A percentile compares a stretch with the other conserved stretches of the same genome.
phyloP scores from a whole-genome alignment of 2,113 vertebrate genomes.

The Leuciscus idus region DNA sequence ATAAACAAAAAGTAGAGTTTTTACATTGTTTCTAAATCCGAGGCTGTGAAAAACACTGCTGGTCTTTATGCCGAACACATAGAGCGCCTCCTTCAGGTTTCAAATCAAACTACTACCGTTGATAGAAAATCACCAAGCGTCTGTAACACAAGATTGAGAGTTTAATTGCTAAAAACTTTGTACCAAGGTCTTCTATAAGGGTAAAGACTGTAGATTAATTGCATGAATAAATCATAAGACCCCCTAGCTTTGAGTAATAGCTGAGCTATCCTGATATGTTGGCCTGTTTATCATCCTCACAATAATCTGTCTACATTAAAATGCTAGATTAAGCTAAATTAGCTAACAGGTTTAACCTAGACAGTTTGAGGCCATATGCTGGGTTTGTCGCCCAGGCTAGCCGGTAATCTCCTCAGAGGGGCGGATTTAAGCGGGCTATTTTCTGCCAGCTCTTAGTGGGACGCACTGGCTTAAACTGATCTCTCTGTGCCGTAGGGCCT shows the following conservation, averaged over 20 bases:
- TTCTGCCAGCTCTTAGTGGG: slow-evolving; percentile 70
- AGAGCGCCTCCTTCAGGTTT: neutral
- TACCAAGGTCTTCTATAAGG: slow-evolving; percentile 8
- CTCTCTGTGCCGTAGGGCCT: slow-evolving; percentile 36
- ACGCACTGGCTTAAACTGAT: slow-evolving; percentile 56
- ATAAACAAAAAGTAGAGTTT: neutral
- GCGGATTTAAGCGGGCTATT: slow-evolving; percentile 76
- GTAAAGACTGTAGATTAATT: neutral
- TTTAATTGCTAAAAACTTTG: neutral
- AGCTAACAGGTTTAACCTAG: slow-evolving; percentile 16
- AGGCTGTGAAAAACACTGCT: neutral
- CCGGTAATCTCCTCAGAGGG: slow-evolving; percentile 75
- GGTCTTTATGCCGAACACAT: neutral
- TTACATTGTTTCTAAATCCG: neutral
- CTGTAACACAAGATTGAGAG: neutral
- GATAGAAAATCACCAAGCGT: neutral
- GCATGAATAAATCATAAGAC: neutral
- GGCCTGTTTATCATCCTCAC: slow-evolving; percentile 20
- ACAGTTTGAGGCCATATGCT: slow-evolving; percentile 67
- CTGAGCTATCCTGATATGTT: neutral
- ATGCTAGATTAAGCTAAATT: slow-evolving; percentile 24
- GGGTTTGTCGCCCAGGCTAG: slow-evolving; percentile 56
- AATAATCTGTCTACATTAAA: neutral
- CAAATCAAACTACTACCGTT: neutral
- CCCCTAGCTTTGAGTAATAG: neutral